Percentiles rank a stretch among this genome's conserved stretches.
phyloP scores from a whole-genome alignment of 2,888 invertebrate species.

The Agrotis puta region DNA sequence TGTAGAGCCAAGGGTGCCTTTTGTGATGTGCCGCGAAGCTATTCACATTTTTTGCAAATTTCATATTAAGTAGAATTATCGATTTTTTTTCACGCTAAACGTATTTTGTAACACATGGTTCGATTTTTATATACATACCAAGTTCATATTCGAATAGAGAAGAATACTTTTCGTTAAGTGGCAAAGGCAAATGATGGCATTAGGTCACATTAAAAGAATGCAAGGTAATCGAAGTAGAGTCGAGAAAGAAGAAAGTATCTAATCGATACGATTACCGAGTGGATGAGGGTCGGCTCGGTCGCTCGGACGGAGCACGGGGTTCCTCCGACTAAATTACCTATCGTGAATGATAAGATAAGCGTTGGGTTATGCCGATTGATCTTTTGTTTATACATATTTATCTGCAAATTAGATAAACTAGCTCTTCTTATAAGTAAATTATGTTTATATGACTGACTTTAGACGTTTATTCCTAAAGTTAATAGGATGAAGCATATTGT shows the following conservation, averaged over 20 bases:
- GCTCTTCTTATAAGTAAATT: conserved; percentile 15
- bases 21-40: conserved; percentile 75
- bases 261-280: conserved; percentile 83
- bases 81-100: conserved; percentile 56
- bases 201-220: conserved; percentile 67
- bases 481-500: conserved; percentile 33
- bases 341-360: conserved; percentile 77
- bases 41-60: conserved; percentile 72
- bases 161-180: conserved; percentile 50
- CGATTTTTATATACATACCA: conserved; percentile 40
- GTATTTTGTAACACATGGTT: conserved; percentile 60
- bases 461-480: conserved; percentile 25
- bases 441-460: conserved; percentile 11
- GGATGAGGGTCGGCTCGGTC: conserved; percentile 77
- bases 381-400: conserved; percentile 66
- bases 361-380: conserved; percentile 66
- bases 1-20: conserved; percentile 76
- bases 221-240: conserved; percentile 64
- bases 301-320: conserved; percentile 73
- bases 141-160: conserved; percentile 29
- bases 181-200: conserved; percentile 58
- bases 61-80: conserved; percentile 74
- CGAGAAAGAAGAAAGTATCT: conserved; percentile 77
- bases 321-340: conserved; percentile 76
- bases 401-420: conserved; percentile 35